These are phyloP conservation scores for Pachymerium ferrugineum DNA, from an alignment of 2,888 invertebrate genomes.

Conservation along the genomic window DNA sequence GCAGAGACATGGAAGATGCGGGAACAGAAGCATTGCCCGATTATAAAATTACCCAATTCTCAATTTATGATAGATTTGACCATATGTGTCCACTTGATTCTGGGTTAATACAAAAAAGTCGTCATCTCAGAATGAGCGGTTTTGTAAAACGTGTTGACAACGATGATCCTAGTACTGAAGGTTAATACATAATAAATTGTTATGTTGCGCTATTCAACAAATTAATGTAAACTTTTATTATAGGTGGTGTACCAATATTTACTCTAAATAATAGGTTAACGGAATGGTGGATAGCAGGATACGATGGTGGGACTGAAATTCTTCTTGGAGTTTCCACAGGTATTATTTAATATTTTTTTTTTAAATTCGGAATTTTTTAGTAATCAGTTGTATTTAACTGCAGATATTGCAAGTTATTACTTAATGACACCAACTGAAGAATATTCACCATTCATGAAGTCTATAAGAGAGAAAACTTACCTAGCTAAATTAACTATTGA, in stretches of 20 bases:
- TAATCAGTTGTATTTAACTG: neutral
- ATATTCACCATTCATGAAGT: conserved; percentile 65
- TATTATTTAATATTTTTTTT: conserved; percentile 34
- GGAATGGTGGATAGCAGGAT: conserved; percentile 77
- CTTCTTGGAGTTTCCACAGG: conserved; percentile 69
- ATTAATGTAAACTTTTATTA: too few relatives aligned
- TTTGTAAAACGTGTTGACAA: conserved; percentile 74
- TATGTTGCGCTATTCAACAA: too few relatives aligned
- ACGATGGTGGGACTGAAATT: conserved; percentile 70
- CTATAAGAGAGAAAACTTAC: conserved; percentile 68
- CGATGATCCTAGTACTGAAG: conserved; percentile 62
- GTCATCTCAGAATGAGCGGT: conserved; percentile 68
- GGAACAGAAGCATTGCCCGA: conserved; percentile 60
- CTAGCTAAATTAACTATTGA: conserved; percentile 73
- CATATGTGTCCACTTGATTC: conserved; percentile 73
- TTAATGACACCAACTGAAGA: conserved; percentile 65
- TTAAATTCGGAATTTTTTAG: neutral
- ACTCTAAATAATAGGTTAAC: conserved; percentile 77
- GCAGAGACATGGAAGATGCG: conserved; percentile 55
- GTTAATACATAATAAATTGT: conserved; percentile 43
- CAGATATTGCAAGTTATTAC: conserved; percentile 67
- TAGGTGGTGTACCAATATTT: conserved; percentile 60
- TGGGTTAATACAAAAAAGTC: conserved; percentile 71
- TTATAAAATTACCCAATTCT: conserved; percentile 57
- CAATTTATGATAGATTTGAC: conserved; percentile 70